Conservation (phyloP, 1,140 invertebrate species). For the Drosophila melanica region DNA sequence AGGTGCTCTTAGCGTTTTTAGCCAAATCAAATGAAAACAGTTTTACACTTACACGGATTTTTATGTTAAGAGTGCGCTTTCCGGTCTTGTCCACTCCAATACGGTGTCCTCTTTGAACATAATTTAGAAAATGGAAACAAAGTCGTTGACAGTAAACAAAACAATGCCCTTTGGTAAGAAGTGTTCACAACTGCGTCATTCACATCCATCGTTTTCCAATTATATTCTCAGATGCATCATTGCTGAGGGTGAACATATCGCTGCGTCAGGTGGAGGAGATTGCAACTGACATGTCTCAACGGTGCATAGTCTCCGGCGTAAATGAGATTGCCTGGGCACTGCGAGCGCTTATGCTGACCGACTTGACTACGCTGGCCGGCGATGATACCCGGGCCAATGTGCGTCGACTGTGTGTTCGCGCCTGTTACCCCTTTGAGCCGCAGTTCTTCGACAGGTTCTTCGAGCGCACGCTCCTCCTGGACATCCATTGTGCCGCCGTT, state of each 20-base stretch:
- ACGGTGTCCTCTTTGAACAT: neutral
- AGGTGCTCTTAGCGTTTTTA: neutral
- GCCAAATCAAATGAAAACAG: neutral
- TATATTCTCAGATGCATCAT: slow-evolving; percentile 45
- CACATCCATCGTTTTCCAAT: neutral
- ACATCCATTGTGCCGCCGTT: slow-evolving; percentile 90
- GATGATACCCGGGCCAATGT: slow-evolving; percentile 96
- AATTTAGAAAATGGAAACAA: slow-evolving; percentile 38
- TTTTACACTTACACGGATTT: neutral
- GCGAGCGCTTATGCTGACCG: slow-evolving; percentile 93
- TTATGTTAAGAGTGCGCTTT: neutral
- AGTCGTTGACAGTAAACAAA: slow-evolving; percentile 62
- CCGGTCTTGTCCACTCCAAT: neutral
- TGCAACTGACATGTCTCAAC: slow-evolving; percentile 53
- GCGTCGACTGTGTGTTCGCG: slow-evolving; percentile 88
- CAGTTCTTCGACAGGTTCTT: slow-evolving; percentile 67
- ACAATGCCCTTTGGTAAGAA: slow-evolving; percentile 70
- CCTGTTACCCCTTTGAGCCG: slow-evolving; percentile 68
- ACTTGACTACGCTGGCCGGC: slow-evolving; percentile 95
- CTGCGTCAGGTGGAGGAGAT: slow-evolving; percentile 77
- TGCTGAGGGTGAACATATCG: slow-evolving; percentile 65
- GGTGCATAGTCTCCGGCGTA: slow-evolving; percentile 59
- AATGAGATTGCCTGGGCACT: slow-evolving; percentile 90
- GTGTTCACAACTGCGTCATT: neutral
- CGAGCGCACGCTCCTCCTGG: slow-evolving; percentile 61